Evolutionary conservation across 1,140 invertebrate genomes (phyloP).

Genomic region (Zaprionus tsacasi): DNA sequence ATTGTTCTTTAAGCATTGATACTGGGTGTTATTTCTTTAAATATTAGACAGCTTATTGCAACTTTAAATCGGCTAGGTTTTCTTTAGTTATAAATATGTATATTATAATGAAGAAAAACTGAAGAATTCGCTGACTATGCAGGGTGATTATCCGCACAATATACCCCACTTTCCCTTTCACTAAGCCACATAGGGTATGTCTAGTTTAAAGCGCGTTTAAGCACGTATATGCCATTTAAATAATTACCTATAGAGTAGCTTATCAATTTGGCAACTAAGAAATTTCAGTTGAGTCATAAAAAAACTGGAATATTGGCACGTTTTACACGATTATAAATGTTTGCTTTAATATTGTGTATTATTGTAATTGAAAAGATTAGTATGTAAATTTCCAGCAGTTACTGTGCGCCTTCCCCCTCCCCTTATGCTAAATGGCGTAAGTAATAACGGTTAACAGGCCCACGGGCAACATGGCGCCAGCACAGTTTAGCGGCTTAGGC

Average conservation of each 20-base stretch:
- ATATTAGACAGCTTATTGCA: too few relatives aligned
- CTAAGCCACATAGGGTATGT: not conserved
- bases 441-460: constrained; percentile 33
- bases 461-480: constrained; percentile 9
- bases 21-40: too few relatives aligned
- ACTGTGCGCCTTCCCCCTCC: not conserved
- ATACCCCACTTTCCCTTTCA: not conserved
- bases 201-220: not conserved
- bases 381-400: constrained; percentile 5
- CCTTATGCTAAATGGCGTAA: constrained; percentile 9
- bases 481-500: constrained; percentile 25
- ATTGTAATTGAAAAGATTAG: constrained; percentile 3
- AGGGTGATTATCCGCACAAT: too few relatives aligned
- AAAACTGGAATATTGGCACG: constrained; percentile 1
- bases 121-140: too few relatives aligned
- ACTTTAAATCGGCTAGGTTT: too few relatives aligned
- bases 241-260: constrained; percentile 1
- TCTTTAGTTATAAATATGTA: too few relatives aligned
- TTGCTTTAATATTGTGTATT: not conserved
- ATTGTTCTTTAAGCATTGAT: too few relatives aligned
- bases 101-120: too few relatives aligned
- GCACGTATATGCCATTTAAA: constrained; percentile 5
- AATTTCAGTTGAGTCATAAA: constrained; percentile 1
- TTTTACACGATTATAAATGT: constrained; percentile 1
- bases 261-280: constrained; percentile 7